These are phyloP conservation scores for Coluber constrictor DNA, from an alignment of 2,797 vertebrate species.

Conservation along the genomic window DNA sequence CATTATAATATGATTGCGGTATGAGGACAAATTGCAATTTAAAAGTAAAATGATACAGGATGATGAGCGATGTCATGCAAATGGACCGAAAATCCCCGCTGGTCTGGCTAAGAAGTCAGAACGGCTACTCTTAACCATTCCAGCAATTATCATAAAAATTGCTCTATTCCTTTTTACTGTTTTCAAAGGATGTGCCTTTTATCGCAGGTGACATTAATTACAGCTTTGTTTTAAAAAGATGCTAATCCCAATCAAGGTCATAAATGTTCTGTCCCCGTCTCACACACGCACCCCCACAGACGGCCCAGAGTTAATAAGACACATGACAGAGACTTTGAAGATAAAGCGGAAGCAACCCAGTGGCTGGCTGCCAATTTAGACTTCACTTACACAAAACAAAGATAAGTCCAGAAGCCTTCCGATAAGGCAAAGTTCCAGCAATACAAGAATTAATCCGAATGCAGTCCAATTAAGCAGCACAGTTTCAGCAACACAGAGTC, in stretches of 20 bases:
- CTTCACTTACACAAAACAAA: too few relatives aligned
- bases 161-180: background rate
- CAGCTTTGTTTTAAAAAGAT: constrained; percentile 38
- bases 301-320: too few relatives aligned
- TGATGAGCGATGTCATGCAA: constrained; percentile 3
- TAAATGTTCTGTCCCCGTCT: too few relatives aligned
- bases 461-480: too few relatives aligned
- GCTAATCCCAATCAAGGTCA: constrained; percentile 42
- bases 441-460: too few relatives aligned
- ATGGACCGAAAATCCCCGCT: constrained; percentile 25
- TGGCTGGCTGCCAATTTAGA: too few relatives aligned
- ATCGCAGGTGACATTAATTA: constrained; percentile 43
- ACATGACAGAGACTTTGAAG: too few relatives aligned
- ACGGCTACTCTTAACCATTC: constrained; percentile 7
- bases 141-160: constrained; percentile 29
- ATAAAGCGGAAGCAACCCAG: too few relatives aligned
- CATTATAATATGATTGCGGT: background rate
- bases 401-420: too few relatives aligned
- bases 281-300: too few relatives aligned
- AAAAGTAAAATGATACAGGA: constrained; percentile 34
- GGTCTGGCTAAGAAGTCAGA: constrained; percentile 29
- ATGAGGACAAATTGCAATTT: constrained; percentile 15
- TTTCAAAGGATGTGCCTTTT: constrained; percentile 16
- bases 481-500: too few relatives aligned
- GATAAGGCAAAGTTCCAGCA: too few relatives aligned